Percentiles rank a stretch among this genome's conserved stretches.
phyloP scores from a whole-genome alignment of 2,797 vertebrate species.

The Fistularia tabacaria region DNA sequence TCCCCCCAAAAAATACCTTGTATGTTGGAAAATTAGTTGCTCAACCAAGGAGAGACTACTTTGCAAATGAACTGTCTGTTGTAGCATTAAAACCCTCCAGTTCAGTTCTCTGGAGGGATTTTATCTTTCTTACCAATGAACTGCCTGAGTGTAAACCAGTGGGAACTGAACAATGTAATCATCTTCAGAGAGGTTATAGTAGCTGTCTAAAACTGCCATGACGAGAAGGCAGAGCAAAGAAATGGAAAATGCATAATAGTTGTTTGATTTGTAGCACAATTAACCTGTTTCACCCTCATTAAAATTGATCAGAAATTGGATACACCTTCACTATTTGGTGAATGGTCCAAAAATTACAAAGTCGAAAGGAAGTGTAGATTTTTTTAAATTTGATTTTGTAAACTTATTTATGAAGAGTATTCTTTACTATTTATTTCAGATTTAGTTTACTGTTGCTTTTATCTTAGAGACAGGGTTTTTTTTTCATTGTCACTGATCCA shows the following conservation, averaged over 20 bases:
- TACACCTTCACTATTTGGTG: not conserved
- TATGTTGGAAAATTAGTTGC: constrained; percentile 4
- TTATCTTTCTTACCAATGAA: constrained; percentile 21
- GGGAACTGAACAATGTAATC: constrained; percentile 20
- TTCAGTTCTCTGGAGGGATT: constrained; percentile 12
- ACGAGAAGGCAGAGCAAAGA: constrained; percentile 5
- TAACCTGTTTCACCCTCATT: constrained; percentile 16
- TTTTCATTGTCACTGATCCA: no score
- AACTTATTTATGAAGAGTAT: not conserved
- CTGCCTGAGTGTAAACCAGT: not conserved
- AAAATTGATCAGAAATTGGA: constrained; percentile 13
- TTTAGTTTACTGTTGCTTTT: no score
- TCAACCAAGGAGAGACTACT: not conserved
- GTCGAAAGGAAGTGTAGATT: not conserved
- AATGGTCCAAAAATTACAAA: constrained; percentile 1
- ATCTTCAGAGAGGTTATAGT: constrained; percentile 20
- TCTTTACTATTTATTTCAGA: no score
- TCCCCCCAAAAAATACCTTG: constrained; percentile 17
- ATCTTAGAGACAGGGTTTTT: no score
- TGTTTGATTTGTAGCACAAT: constrained; percentile 15
- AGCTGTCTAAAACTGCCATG: constrained; percentile 12
- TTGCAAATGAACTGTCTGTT: no score
- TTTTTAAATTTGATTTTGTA: not conserved
- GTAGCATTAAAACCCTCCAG: not conserved
- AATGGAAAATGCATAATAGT: constrained; percentile 3